Base-by-base conservation (phyloP, 2,113 vertebrate genomes). In the Eidolon helvum region DNA sequence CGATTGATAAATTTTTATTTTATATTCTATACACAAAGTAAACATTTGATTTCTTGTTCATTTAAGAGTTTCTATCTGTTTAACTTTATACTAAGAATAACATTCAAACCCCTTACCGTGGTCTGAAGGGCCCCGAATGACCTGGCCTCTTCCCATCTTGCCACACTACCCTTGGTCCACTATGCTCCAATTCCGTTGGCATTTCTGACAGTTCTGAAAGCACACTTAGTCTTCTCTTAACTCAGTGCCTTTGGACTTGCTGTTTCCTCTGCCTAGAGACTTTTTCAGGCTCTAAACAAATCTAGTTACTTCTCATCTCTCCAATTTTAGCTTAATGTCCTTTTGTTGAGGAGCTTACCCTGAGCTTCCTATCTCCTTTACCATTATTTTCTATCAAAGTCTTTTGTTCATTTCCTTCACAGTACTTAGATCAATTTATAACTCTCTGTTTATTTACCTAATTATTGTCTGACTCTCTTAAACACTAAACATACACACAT, bases 151-250 rank as follows among this genome's bases (percentile, higher is more conserved):
- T 45, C 21, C 10, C 45, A 28, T 38, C 21, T 71, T 24, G 7
- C 45, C 22, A 12, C n/a, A 43, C 1, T 35, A 5, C 7, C 0
- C 16, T 71, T 59, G 33, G 55, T 63, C 33, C 71, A 3, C 38
- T n/a, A 3, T 2, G 5, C 26, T 19, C 11, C 24, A 48, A 21
- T 0, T 3, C 21, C 8, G 10, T 0, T 1, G 33, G 26, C 38
- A 71, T 30, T 78, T 61, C 85, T 22, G 65, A 38, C 0, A 15
- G 16, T 35, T 55, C 21, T 55, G 87, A 74, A 74, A 74, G 35
- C 38, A 57, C 18, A 26, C 1, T n/a, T 38, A 75, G 16, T 48
- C 30, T 24, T 75, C 68, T 18, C 30, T 55, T 38, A 68, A 30
- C 19, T 89, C 55, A 45, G 0, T 1, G 11, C 5, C 11, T 84